These are phyloP conservation scores for Gopherus evgoodei DNA, from an alignment of 2,113 vertebrate genomes.

Conservation along the genomic window DNA sequence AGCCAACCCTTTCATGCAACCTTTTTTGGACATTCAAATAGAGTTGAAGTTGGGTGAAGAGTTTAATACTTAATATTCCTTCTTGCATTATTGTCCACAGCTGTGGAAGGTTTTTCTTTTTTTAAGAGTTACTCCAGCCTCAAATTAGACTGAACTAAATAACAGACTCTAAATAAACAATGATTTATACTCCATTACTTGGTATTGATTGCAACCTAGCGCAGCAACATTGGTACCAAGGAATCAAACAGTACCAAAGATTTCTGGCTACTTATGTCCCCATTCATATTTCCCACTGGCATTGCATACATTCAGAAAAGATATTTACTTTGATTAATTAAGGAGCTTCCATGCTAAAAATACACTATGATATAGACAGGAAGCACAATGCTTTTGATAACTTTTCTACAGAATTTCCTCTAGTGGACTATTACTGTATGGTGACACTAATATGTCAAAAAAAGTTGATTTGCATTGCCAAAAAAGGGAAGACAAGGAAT, in stretches of 20 bases:
- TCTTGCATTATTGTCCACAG: background rate
- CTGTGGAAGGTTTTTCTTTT: background rate
- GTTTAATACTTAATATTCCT: background rate
- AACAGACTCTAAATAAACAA: background rate
- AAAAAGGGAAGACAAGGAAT: background rate
- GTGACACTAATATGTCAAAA: background rate
- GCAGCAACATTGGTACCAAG: background rate
- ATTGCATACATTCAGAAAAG: background rate
- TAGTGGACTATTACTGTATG: background rate
- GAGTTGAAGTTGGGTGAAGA: background rate
- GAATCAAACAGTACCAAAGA: background rate
- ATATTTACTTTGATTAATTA: background rate
- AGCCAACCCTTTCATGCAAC: background rate
- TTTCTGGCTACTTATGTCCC: background rate
- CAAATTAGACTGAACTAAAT: background rate
- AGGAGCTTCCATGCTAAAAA: background rate
- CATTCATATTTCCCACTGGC: background rate
- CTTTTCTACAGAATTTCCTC: background rate
- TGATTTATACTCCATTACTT: slow-evolving; percentile 25
- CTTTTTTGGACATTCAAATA: background rate
- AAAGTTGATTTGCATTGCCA: background rate
- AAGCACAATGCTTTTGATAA: background rate
- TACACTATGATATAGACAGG: fast-evolving
- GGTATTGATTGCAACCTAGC: background rate
- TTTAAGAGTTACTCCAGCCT: background rate